Conservation (phyloP, 2,113 vertebrate genomes). For the Varanus komodoensis region DNA sequence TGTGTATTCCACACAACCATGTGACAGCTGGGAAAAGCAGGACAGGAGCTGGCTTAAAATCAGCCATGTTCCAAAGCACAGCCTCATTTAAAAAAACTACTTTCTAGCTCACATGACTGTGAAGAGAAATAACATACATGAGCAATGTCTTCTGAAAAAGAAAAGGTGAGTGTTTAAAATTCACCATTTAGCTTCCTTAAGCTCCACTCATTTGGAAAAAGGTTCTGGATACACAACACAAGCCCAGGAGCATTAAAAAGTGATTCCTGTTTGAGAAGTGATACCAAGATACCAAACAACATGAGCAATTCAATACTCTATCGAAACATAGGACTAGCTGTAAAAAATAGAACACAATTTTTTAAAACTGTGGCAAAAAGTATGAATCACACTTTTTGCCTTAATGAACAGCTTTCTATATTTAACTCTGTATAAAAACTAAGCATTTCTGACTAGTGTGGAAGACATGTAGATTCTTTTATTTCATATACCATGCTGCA, state of each 20-base stretch:
- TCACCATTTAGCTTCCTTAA: background rate
- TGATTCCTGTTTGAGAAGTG: background rate
- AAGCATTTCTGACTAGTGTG: background rate
- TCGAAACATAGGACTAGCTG: background rate
- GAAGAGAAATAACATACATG: background rate
- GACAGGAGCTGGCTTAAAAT: background rate
- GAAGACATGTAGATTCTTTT: background rate
- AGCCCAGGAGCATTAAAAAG: background rate
- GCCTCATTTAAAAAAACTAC: background rate
- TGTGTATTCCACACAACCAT: background rate
- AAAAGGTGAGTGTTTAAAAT: background rate
- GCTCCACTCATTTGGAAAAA: background rate
- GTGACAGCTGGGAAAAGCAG: no score
- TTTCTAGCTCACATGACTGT: background rate
- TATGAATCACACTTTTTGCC: conserved; percentile 7
- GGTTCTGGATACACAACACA: background rate
- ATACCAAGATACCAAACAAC: background rate
- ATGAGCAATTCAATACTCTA: background rate
- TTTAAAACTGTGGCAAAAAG: background rate
- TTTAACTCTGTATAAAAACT: conserved; percentile 10
- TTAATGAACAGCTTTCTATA: conserved; percentile 15
- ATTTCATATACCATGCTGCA: background rate
- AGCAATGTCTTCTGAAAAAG: background rate
- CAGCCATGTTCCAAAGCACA: background rate
- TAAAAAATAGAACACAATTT: background rate